Percentiles rank a stretch among this genome's conserved stretches.
These are phyloP conservation scores for Tachycineta bicolor DNA, from an alignment of 2,113 vertebrate genomes.

Conservation along the genomic window DNA sequence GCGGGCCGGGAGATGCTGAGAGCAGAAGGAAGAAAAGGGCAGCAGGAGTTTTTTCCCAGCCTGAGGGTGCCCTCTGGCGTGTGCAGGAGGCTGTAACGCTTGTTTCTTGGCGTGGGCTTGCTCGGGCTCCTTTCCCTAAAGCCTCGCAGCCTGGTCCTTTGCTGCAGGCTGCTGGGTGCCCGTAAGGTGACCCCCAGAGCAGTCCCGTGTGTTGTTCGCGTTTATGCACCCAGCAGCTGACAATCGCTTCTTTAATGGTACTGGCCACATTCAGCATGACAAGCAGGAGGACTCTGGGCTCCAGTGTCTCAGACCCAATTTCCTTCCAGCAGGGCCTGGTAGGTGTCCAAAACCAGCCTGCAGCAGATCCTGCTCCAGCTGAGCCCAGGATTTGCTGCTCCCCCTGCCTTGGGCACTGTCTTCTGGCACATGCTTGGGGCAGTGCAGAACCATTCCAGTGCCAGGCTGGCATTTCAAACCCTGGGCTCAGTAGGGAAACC, in stretches of 20 bases:
- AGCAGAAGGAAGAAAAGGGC: not conserved
- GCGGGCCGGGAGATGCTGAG: not conserved
- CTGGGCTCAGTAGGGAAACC: not conserved
- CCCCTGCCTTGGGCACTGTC: not conserved
- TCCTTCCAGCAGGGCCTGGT: not conserved
- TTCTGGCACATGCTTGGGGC: rapidly evolving
- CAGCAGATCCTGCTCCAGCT: not conserved
- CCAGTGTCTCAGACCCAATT: not conserved
- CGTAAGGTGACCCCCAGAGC: not conserved
- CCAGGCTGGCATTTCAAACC: not conserved
- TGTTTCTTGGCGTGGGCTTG: not conserved
- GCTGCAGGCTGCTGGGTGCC: rapidly evolving
- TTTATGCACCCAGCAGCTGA: not conserved
- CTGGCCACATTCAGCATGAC: not conserved
- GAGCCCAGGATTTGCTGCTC: not conserved
- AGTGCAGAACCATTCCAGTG: not conserved
- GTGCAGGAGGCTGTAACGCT: not conserved
- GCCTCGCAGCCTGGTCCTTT: not conserved
- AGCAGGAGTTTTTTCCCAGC: not conserved
- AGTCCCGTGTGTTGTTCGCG: rapidly evolving
- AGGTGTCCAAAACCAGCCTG: not conserved
- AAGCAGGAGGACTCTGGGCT: not conserved
- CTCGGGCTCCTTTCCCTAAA: not conserved
- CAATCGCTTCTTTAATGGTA: not conserved
- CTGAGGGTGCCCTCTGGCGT: constrained; percentile 31